Evolutionary conservation across 2,888 invertebrate species (phyloP).

Genomic region (Calameuta pallipes): DNA sequence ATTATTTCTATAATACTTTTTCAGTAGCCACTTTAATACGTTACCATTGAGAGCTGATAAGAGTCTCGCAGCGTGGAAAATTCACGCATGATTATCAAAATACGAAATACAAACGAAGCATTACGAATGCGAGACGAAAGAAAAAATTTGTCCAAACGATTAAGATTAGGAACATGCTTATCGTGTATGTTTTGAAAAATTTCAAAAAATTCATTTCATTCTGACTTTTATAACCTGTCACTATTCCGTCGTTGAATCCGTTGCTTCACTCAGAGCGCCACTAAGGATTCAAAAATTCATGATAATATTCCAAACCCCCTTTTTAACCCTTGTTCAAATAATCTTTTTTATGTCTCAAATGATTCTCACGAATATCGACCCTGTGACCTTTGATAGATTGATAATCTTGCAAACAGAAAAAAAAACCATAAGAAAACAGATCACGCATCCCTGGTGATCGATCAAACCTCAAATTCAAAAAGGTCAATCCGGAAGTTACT

Average conservation of each 20-base stretch:
- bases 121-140: neutral
- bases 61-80: neutral
- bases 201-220: neutral
- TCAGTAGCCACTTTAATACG: neutral
- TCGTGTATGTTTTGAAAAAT: neutral
- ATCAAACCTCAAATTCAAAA: slow-evolving; percentile 39
- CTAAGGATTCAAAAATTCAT: neutral
- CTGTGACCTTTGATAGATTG: neutral
- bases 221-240: too few relatives aligned
- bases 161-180: neutral
- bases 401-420: slow-evolving; percentile 20
- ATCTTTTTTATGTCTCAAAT: neutral
- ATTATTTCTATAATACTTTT: neutral
- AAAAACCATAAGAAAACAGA: slow-evolving; percentile 11
- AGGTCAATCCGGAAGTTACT: slow-evolving; percentile 31
- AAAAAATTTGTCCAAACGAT: neutral
- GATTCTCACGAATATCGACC: neutral
- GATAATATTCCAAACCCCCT: neutral
- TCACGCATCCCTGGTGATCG: slow-evolving; percentile 32
- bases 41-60: neutral
- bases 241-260: too few relatives aligned
- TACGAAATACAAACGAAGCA: neutral
- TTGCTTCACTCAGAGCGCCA: too few relatives aligned
- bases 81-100: neutral
- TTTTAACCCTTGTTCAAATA: neutral